Evolutionary conservation across 2,888 invertebrate species (phyloP), one percentile per base, ranked within the genome.

Genomic region (Ophion ellenae): DNA sequence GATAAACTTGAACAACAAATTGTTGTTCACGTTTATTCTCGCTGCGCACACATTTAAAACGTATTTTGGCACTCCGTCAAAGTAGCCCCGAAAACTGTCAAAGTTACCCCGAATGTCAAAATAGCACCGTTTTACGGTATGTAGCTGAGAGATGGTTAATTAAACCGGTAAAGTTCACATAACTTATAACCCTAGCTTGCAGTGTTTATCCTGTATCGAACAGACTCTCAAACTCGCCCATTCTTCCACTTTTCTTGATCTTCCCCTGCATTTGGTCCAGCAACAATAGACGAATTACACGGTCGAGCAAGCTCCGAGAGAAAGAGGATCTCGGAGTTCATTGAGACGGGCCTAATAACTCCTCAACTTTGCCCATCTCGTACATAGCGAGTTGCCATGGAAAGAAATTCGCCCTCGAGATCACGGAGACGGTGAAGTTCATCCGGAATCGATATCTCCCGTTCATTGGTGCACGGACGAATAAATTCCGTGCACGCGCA

Each of bases 281-380:
- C 61, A 74, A 61, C 59, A 74, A 61, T 61, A 20, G 40, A 40
- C 59, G 40, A 74, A 7, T 61, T 61, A 61, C 40, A 40, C 40
- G 40, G 7, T 24, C 61, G 74, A 63, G 40, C 20, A 59, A 74
- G 36, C 74, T 74, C 11, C 20, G 45, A 7, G 40, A 24, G 32
- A 61, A 61, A 17, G 71, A 71, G 11, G 24, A 45, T 20, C 40
- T 61, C 17, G 40, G 74, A 63, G 24, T 45, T 24, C 61, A 24
- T 74, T 36, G 40, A 45, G 61, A 45, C 74, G 74, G 59, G 74
- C 40, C 14, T 74, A 40, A 40, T 61, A 61, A 74, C 40, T 59
- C 61, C 40, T 45, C 17, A 14, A 14, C 61, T 59, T 32, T 36
- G 59, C 61, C 59, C 74, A 36, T 47, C 17, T 24, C 14, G 45